These are phyloP conservation scores for Corynorhinus townsendii DNA, from an alignment of 2,113 vertebrate species.

Conservation along the genomic window DNA sequence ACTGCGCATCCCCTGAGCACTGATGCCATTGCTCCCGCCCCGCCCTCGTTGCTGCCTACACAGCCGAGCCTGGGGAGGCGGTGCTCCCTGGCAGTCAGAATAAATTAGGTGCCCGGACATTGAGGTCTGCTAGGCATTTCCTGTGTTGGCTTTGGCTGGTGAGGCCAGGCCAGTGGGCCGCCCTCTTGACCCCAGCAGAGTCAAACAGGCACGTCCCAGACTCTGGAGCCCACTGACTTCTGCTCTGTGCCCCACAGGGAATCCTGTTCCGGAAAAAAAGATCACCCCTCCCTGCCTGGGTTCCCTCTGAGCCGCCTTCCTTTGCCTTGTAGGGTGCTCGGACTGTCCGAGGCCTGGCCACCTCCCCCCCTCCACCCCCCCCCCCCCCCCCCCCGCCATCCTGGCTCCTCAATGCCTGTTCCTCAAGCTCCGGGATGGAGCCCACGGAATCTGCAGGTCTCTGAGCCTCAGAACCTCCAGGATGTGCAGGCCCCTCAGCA, in stretches of 20 bases:
- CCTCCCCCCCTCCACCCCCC: neutral
- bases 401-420: neutral
- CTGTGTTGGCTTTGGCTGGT: slow-evolving; percentile 76
- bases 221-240: slow-evolving; percentile 50
- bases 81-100: slow-evolving; percentile 47
- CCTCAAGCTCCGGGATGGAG: neutral
- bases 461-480: neutral
- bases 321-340: slow-evolving; percentile 57
- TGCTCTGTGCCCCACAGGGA: slow-evolving; percentile 54
- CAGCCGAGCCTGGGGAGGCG: slow-evolving; percentile 4
- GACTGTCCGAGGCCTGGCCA: neutral
- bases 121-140: slow-evolving; percentile 74
- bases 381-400: neutral
- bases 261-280: slow-evolving; percentile 56
- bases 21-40: neutral
- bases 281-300: neutral
- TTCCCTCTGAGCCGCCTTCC: neutral
- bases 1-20: neutral
- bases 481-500: neutral
- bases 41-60: neutral
- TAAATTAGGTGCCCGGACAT: slow-evolving; percentile 62
- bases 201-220: slow-evolving; percentile 57
- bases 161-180: slow-evolving; percentile 58
- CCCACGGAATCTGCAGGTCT: neutral
- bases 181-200: slow-evolving; percentile 64